These are phyloP conservation scores for Sebastes goodei DNA, from an alignment of 2,797 vertebrate genomes.

Conservation along the genomic window DNA sequence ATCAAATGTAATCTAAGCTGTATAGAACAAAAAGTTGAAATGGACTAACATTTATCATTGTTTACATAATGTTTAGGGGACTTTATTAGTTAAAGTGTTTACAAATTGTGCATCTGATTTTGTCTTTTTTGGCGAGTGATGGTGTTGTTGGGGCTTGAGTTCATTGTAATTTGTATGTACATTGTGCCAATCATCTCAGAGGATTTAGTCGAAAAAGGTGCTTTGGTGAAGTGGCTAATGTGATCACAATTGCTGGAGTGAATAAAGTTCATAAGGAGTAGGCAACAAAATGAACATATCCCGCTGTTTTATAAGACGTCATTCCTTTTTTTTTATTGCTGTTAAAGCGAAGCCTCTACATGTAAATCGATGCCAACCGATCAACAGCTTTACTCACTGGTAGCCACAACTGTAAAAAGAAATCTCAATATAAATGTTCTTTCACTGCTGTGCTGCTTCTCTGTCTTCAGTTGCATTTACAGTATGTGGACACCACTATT, in stretches of 20 bases:
- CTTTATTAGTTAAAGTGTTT: slow-evolving; percentile 79
- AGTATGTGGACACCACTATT: slow-evolving; percentile 17
- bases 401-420: slow-evolving; percentile 62
- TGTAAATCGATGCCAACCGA: slow-evolving; percentile 46
- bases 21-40: slow-evolving; percentile 74
- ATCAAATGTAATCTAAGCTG: slow-evolving; percentile 84
- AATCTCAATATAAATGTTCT: slow-evolving; percentile 46
- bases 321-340: slow-evolving; percentile 21
- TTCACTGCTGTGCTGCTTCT: slow-evolving; percentile 46
- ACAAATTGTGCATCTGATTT: slow-evolving; percentile 75
- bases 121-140: slow-evolving; percentile 23
- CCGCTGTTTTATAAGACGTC: slow-evolving; percentile 29
- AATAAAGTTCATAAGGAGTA: slow-evolving; percentile 26
- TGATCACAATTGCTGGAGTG: slow-evolving; percentile 55
- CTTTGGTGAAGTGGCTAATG: slow-evolving; percentile 57
- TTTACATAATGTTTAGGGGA: slow-evolving; percentile 82
- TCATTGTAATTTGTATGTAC: slow-evolving; percentile 52
- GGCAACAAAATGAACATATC: slow-evolving; percentile 54
- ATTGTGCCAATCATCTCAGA: slow-evolving; percentile 79
- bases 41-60: slow-evolving; percentile 81
- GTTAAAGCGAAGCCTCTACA: slow-evolving; percentile 28
- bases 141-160: slow-evolving; percentile 12
- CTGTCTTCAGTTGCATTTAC: slow-evolving; percentile 23
- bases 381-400: slow-evolving; percentile 60
- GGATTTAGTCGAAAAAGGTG: slow-evolving; percentile 60